Evolutionary conservation across 1,140 invertebrate genomes (phyloP), one percentile per base, ranked within the genome.

Genomic region (Drosophila melanica): DNA sequence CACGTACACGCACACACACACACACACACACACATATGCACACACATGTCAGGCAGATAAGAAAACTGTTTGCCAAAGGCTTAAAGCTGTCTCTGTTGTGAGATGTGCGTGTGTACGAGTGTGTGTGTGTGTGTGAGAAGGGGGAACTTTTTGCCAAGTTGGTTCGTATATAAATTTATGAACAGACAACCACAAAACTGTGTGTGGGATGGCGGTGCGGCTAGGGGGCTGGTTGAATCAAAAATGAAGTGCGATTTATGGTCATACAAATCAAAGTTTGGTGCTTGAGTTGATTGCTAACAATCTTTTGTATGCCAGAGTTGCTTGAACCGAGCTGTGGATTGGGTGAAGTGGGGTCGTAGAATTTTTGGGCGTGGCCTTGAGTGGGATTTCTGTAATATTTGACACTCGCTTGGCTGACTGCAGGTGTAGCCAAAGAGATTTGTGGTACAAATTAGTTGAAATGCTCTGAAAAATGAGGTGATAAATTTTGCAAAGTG

Each of bases 221-320:
- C 20, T 37, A 11, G 20, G n/a, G 18, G 11, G 48, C 18, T 48
- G 51, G 37, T 54, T 67, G 74, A 85, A 81, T 81, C 79, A 81
- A 72, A 85, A 81, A 85, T 85, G 76, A 85, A 85, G 81, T 85
- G 79, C 81, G 77, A 82, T 81, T 85, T 85, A 85, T 75, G 81
- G 79, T 79, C 79, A 81, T 79, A 79, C 79, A 85, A 85, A 85
- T 85, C 79, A 85, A 85, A 81, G 81, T 85, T 85, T 85, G 76
- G 69, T 81, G 76, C 70, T 79, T 81, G 79, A 81, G 72, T 84
- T 81, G 81, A 81, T 85, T 77, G 79, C 79, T 81, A 72, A 71
- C 72, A 80, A 79, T 70, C 66, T 67, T 67, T 77, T 77, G 65
- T 77, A 58, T 63, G 64, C 62, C 60, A 62, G 23, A 45, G 39